phyloP scores from a whole-genome alignment of 2,113 vertebrate genomes.

The Pycnonotus jocosus region DNA sequence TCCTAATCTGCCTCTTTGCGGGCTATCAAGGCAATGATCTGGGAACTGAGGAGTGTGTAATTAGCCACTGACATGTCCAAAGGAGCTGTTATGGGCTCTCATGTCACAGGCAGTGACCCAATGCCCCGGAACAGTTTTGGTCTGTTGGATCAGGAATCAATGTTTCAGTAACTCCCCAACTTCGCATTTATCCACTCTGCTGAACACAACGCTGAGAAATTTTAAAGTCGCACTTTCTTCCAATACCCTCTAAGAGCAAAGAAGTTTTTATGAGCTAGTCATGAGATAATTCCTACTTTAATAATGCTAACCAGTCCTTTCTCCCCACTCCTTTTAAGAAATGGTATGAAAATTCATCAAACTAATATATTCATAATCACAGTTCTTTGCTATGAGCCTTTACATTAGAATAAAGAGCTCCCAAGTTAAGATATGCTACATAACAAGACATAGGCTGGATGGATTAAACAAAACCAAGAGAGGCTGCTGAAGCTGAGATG shows the following conservation, averaged over 20 bases:
- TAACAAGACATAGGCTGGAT: background rate
- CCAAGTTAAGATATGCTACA: background rate
- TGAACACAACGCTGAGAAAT: background rate
- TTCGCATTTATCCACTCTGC: constrained; percentile 37
- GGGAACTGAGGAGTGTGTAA: constrained; percentile 34
- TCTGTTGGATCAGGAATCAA: constrained; percentile 50
- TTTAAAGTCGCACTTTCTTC: background rate
- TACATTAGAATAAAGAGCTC: background rate
- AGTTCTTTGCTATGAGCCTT: background rate
- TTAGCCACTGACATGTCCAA: constrained; percentile 60
- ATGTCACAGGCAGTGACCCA: constrained; percentile 32
- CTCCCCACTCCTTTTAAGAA: background rate
- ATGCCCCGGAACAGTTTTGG: constrained; percentile 47
- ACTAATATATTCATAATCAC: background rate
- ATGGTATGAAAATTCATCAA: background rate
- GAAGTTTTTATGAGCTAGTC: background rate
- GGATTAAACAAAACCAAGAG: background rate
- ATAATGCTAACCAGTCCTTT: background rate
- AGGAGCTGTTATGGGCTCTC: constrained; percentile 52
- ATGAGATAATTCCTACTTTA: background rate
- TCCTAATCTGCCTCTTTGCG: constrained; percentile 52
- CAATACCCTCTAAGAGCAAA: background rate
- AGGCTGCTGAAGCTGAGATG: background rate
- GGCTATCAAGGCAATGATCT: constrained; percentile 60
- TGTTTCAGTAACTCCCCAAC: constrained; percentile 53